A percentile compares a stretch with the other conserved stretches of the same genome.
These are phyloP conservation scores for Lethenteron reissneri DNA, from an alignment of 2,113 vertebrate species.

Conservation along the genomic window DNA sequence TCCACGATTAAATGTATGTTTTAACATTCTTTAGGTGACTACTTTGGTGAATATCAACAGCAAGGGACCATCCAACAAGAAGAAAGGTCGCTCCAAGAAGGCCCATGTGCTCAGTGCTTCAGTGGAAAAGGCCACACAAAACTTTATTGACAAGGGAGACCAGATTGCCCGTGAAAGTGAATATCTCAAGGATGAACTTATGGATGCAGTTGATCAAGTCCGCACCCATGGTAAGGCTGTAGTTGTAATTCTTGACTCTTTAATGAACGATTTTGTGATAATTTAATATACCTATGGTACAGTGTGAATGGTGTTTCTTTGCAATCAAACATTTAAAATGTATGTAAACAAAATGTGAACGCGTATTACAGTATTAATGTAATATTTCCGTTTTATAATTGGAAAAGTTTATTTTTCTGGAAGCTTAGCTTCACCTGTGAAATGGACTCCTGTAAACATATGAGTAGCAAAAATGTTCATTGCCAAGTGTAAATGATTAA, in stretches of 20 bases:
- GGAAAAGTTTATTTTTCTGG: too few relatives aligned
- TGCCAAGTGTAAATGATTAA: too few relatives aligned
- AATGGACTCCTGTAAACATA: too few relatives aligned
- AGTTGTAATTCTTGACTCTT: constrained; percentile 12
- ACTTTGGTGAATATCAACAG: constrained; percentile 93
- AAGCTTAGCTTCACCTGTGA: too few relatives aligned
- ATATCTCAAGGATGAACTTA: constrained; percentile 80
- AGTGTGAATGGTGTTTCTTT: too few relatives aligned
- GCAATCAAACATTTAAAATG: too few relatives aligned
- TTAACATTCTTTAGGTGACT: constrained; percentile 42
- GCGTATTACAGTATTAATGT: too few relatives aligned
- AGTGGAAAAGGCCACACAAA: constrained; percentile 88
- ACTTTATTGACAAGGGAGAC: constrained; percentile 91
- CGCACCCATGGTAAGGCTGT: constrained; percentile 61
- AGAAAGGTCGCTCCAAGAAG: constrained; percentile 96
- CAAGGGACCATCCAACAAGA: constrained; percentile 88
- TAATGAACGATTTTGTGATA: too few relatives aligned
- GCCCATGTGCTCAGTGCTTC: constrained; percentile 89
- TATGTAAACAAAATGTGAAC: too few relatives aligned
- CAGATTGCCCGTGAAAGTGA: constrained; percentile 96
- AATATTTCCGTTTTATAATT: too few relatives aligned
- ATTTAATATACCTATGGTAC: too few relatives aligned
- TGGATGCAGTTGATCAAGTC: constrained; percentile 79
- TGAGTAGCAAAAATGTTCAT: too few relatives aligned
- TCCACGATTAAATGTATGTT: background rate